phyloP scores from a whole-genome alignment of 1,140 invertebrate genomes.

The Camponotus floridanus region DNA sequence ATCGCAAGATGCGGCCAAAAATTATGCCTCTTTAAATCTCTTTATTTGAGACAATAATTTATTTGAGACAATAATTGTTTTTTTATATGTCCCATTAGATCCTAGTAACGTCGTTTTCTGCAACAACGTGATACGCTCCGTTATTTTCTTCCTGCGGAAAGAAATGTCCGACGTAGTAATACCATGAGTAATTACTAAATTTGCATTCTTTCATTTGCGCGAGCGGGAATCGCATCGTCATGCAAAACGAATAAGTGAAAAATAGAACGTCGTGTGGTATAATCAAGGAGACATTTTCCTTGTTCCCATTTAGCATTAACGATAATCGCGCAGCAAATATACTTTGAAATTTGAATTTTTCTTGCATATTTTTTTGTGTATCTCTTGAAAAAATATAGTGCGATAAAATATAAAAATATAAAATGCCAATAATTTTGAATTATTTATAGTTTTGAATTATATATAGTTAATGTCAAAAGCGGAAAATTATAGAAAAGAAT shows the following conservation, averaged over 20 bases:
- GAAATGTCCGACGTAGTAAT: conserved; percentile 33
- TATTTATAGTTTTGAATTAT: background rate
- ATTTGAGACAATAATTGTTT: conserved; percentile 40
- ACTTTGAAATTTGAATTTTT: conserved; percentile 1
- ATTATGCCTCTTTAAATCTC: conserved; percentile 32
- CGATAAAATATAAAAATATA: background rate
- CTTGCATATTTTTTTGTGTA: too few species aligned
- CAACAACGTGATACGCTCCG: background rate
- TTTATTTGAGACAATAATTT: background rate
- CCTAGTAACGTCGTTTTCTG: background rate
- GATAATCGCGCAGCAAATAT: background rate
- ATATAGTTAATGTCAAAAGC: background rate
- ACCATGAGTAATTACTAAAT: conserved; percentile 45
- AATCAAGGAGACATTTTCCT: conserved; percentile 37
- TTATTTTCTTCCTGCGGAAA: conserved; percentile 15
- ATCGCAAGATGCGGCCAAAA: conserved; percentile 2
- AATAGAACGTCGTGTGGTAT: conserved; percentile 21
- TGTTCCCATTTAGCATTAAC: background rate
- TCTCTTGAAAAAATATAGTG: background rate
- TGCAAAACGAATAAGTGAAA: conserved; percentile 28
- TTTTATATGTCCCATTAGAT: background rate
- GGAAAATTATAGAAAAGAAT: too few species aligned
- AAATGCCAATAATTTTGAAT: background rate
- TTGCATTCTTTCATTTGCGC: conserved; percentile 46
- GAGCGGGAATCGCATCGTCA: conserved; percentile 42